phyloP scores from a whole-genome alignment of 1,140 invertebrate species.

The Lepidurus couesii region DNA sequence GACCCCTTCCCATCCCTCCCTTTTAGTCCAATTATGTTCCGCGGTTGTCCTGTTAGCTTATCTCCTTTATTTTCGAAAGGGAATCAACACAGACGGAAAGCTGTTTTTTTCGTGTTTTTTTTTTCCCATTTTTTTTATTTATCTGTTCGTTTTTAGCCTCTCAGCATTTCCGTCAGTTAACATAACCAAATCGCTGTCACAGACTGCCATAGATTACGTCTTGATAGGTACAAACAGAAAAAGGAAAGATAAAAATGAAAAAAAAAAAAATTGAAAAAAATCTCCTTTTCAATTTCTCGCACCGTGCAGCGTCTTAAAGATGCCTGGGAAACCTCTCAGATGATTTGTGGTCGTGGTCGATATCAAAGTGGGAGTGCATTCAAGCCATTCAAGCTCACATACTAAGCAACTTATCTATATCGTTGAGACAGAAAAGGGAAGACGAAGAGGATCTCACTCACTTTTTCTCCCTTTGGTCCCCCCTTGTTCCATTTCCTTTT shows the following conservation, averaged over 20 bases:
- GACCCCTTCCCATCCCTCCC: background rate
- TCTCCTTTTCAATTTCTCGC: background rate
- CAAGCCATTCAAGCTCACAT: background rate
- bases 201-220: no score
- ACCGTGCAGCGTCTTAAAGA: background rate
- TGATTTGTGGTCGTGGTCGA: background rate
- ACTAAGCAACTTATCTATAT: conserved; percentile 14
- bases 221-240: no score
- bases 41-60: background rate
- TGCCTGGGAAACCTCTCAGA: background rate
- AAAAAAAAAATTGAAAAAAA: conserved; percentile 3
- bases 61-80: conserved; percentile 24
- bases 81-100: background rate
- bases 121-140: background rate
- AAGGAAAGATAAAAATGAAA: background rate
- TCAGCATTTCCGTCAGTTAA: no score
- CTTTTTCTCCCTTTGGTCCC: no score
- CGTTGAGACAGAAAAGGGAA: background rate
- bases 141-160: background rate
- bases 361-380: background rate
- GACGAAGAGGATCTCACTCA: no score
- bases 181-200: no score
- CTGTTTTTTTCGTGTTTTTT: background rate
- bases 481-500: no score
- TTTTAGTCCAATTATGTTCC: conserved; percentile 4